Percentiles rank a stretch among this genome's conserved stretches.
These are phyloP conservation scores for Chloroceryle aenea DNA, from an alignment of 2,113 vertebrate species.

Conservation along the genomic window DNA sequence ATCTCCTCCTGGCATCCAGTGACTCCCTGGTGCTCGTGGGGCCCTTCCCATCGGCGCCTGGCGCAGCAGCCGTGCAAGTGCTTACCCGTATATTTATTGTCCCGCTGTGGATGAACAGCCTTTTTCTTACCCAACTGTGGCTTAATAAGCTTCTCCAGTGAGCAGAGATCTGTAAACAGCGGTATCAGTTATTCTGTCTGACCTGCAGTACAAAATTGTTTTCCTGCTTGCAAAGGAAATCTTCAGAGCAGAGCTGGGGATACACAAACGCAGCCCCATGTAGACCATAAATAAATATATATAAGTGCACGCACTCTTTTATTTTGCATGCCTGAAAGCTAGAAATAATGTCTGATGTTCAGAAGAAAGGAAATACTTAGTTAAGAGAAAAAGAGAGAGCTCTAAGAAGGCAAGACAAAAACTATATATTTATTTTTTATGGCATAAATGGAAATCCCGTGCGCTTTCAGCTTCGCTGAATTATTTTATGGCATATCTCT, in stretches of 20 bases:
- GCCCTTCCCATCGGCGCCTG: neutral
- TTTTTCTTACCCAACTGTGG: neutral
- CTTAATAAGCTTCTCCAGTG: neutral
- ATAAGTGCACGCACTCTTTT: neutral
- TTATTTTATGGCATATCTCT: slow-evolving; percentile 44
- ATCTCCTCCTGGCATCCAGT: neutral
- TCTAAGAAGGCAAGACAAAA: slow-evolving; percentile 30
- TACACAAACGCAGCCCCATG: slow-evolving; percentile 3
- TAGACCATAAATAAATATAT: slow-evolving; percentile 38
- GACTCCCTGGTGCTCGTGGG: neutral
- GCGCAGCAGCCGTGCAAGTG: accelerated
- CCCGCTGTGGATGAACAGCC: neutral
- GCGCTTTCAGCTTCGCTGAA: slow-evolving; percentile 24
- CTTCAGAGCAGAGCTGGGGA: slow-evolving; percentile 30
- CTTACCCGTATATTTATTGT: neutral
- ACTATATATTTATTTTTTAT: slow-evolving; percentile 53
- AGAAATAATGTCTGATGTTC: slow-evolving; percentile 32
- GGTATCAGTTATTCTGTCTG: slow-evolving; percentile 34
- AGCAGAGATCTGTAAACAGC: neutral
- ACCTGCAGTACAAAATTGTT: slow-evolving; percentile 14
- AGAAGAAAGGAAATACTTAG: slow-evolving; percentile 62
- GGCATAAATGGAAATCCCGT: slow-evolving; percentile 4
- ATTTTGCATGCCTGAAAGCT: slow-evolving; percentile 16
- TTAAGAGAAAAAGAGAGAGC: slow-evolving; percentile 16
- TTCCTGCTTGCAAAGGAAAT: slow-evolving; percentile 17